Evolutionary conservation across 2,797 vertebrate genomes (phyloP).

Genomic region (Phataginus tricuspis): DNA sequence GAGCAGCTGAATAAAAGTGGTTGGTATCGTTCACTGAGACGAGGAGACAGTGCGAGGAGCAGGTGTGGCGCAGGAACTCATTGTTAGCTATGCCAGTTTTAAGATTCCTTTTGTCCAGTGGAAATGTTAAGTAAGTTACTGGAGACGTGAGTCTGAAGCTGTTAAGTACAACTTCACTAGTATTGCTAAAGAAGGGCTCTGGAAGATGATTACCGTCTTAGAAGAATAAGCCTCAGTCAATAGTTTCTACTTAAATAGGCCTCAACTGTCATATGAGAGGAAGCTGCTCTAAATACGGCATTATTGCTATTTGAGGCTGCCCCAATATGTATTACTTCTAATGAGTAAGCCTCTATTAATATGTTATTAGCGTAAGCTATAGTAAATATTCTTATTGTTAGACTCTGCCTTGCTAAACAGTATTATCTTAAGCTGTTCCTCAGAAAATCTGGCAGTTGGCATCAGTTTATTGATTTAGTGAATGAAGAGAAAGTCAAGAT

Average conservation of each 20-base stretch:
- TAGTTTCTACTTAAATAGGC: neutral
- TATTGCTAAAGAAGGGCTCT: neutral
- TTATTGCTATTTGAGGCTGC: neutral
- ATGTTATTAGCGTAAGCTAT: neutral
- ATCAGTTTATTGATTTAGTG: neutral
- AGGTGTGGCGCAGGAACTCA: neutral
- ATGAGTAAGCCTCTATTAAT: neutral
- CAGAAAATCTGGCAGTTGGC: neutral
- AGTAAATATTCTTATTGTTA: neutral
- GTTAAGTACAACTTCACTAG: neutral
- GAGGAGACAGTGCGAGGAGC: neutral
- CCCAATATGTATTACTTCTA: neutral
- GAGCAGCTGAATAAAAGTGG: neutral
- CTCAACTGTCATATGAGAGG: neutral
- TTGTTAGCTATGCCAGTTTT: neutral
- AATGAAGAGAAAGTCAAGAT: neutral
- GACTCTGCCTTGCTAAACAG: too few relatives aligned
- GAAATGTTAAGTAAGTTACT: neutral
- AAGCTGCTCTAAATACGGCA: neutral
- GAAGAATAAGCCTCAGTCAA: neutral
- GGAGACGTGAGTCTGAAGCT: neutral
- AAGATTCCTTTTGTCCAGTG: neutral
- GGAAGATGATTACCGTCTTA: neutral
- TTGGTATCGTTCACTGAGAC: neutral
- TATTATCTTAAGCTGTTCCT: neutral